Evolutionary conservation across 2,113 vertebrate species (phyloP).

Genomic region (Miniopterus natalensis): DNA sequence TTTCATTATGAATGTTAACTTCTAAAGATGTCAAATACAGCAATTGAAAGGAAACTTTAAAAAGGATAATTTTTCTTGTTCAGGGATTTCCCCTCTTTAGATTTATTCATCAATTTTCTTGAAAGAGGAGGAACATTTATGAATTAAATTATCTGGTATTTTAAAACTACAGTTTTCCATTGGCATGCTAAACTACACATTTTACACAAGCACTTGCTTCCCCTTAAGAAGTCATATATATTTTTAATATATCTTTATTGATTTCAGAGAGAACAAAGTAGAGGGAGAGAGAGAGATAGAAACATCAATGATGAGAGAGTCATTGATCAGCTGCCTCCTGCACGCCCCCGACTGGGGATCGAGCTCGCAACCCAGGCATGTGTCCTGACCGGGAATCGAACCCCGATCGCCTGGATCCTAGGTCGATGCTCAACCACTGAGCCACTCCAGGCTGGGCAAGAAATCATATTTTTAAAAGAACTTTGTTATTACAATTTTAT

Average conservation of each 20-base stretch:
- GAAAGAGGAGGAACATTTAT: background rate
- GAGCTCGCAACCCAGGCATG: too few relatives aligned
- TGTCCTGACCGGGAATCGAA: too few relatives aligned
- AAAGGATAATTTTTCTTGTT: background rate
- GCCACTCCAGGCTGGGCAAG: background rate
- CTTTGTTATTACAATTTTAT: background rate
- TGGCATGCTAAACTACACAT: background rate
- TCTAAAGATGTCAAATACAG: conserved; percentile 57
- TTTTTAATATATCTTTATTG: too few relatives aligned
- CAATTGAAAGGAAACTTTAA: conserved; percentile 55
- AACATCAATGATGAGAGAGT: too few relatives aligned
- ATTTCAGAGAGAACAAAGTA: too few relatives aligned
- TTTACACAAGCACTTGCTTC: background rate
- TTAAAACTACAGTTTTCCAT: background rate
- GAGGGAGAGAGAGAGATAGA: too few relatives aligned
- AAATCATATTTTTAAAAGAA: background rate
- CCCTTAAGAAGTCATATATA: background rate
- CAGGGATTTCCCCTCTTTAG: background rate
- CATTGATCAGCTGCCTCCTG: too few relatives aligned
- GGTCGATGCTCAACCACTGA: too few relatives aligned
- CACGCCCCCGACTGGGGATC: too few relatives aligned
- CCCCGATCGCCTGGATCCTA: too few relatives aligned
- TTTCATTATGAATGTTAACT: conserved; percentile 56
- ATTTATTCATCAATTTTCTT: conserved; percentile 23
- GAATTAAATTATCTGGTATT: background rate